Conservation (phyloP, 1,140 invertebrate genomes). For the Drosophila jambulina region DNA sequence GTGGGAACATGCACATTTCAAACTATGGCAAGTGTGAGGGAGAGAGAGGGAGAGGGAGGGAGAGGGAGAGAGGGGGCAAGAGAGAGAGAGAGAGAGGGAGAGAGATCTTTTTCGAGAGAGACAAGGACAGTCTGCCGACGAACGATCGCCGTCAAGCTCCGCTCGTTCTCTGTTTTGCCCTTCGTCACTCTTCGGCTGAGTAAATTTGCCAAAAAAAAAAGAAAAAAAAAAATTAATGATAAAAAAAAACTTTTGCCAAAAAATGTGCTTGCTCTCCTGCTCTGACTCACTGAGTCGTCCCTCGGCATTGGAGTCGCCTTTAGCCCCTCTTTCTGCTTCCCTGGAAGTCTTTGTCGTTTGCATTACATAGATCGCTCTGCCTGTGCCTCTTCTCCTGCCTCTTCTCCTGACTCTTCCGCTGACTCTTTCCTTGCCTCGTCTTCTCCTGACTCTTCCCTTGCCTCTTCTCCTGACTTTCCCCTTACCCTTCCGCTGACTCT, state of each 20-base stretch:
- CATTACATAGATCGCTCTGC: conserved; percentile 68
- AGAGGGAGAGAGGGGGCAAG: conserved; percentile 6
- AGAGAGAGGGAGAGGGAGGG: conserved; percentile 1
- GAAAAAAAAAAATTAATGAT: background rate
- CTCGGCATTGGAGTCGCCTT: conserved; percentile 3
- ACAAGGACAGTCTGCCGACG: background rate
- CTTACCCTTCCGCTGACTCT: background rate
- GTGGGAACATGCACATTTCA: conserved; percentile 60
- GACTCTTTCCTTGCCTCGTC: background rate
- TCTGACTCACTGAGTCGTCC: conserved; percentile 5
- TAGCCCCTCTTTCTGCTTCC: background rate
- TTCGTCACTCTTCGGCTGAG: conserved; percentile 31
- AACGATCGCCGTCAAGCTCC: conserved; percentile 31
- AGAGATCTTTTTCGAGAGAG: background rate
- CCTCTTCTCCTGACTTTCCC: background rate
- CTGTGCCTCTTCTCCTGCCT: background rate
- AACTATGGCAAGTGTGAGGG: conserved; percentile 37
- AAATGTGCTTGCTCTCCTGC: conserved; percentile 18
- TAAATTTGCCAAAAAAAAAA: conserved; percentile 47
- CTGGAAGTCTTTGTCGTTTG: conserved; percentile 42
- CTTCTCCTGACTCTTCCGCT: background rate
- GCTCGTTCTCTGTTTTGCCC: conserved; percentile 18
- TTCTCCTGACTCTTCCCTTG: background rate
- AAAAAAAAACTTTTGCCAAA: conserved; percentile 38
- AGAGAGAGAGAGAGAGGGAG: conserved; percentile 1